Evolutionary conservation across 1,140 invertebrate genomes (phyloP).

Genomic region (Heliconius congener): DNA sequence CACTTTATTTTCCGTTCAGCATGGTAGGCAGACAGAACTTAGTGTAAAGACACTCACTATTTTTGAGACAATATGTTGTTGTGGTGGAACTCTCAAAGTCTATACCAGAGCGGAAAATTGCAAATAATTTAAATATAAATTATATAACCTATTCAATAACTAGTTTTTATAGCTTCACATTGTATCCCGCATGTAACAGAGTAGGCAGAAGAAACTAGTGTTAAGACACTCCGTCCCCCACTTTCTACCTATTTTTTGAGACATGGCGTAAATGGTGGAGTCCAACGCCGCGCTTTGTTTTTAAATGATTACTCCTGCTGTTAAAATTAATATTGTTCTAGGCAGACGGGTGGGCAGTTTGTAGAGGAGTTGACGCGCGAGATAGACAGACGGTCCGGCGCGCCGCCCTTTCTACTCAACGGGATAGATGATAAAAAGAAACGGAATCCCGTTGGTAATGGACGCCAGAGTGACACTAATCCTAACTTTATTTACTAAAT

Average conservation of each 20-base stretch:
- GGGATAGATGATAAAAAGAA: constrained; percentile 65
- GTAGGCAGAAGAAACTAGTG: background rate
- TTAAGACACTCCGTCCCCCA: background rate
- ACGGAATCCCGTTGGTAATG: constrained; percentile 49
- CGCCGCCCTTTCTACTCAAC: constrained; percentile 66
- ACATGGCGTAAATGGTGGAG: background rate
- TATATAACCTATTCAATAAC: background rate
- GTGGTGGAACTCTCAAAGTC: too few species aligned
- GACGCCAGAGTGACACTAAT: constrained; percentile 64
- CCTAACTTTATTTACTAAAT: constrained; percentile 70
- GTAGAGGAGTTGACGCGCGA: constrained; percentile 69
- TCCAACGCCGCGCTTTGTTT: background rate
- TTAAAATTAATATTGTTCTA: constrained; percentile 47
- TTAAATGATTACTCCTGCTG: background rate
- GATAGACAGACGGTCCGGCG: constrained; percentile 55
- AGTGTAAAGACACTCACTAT: too few species aligned
- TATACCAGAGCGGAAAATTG: too few species aligned
- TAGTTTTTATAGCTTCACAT: background rate
- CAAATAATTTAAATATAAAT: too few species aligned
- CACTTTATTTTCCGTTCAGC: too few species aligned
- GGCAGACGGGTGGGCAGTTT: constrained; percentile 75
- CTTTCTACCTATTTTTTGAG: background rate
- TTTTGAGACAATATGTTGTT: too few species aligned
- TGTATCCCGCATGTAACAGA: background rate
- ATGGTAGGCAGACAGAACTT: too few species aligned